Percentiles rank a stretch among this genome's conserved stretches.
Evolutionary conservation across 2,888 invertebrate species (phyloP).

Genomic region (Capitulum mitella): DNA sequence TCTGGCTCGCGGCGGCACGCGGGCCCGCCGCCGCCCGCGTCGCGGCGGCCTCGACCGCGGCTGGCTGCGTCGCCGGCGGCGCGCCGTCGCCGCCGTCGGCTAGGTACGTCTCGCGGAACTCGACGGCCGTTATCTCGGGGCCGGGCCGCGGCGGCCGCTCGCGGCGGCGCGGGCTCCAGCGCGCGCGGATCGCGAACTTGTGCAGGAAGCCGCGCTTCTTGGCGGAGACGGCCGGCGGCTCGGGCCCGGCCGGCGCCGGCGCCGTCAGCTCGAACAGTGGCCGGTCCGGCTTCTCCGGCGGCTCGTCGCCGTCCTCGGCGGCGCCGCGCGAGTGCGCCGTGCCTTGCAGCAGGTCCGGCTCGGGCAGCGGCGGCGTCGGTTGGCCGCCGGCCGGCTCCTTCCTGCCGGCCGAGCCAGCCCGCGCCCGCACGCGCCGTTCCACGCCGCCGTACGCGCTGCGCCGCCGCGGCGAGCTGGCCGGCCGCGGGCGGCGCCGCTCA

Average conservation of each 20-base stretch:
- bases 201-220: constrained; percentile 39
- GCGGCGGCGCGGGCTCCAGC: constrained; percentile 39
- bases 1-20: not conserved
- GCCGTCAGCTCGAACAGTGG: not conserved
- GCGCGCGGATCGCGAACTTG: constrained; percentile 38
- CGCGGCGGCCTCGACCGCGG: not conserved
- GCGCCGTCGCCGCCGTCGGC: not conserved
- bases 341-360: not conserved
- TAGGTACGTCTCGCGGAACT: constrained; percentile 39
- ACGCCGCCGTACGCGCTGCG: not conserved
- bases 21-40: not conserved
- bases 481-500: not conserved
- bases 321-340: not conserved
- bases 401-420: not conserved
- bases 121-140: constrained; percentile 37
- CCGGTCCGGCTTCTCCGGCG: constrained; percentile 11
- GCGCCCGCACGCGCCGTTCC: not conserved
- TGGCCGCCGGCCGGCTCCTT: not conserved
- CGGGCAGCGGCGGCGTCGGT: not conserved
- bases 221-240: constrained; percentile 24
- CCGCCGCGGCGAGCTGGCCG: not conserved
- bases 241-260: not conserved
- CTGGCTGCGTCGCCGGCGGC: not conserved
- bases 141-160: constrained; percentile 32
- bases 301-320: constrained; percentile 28